Conservation (phyloP, 2,888 invertebrate genomes). For the Polymixis lichenea region DNA sequence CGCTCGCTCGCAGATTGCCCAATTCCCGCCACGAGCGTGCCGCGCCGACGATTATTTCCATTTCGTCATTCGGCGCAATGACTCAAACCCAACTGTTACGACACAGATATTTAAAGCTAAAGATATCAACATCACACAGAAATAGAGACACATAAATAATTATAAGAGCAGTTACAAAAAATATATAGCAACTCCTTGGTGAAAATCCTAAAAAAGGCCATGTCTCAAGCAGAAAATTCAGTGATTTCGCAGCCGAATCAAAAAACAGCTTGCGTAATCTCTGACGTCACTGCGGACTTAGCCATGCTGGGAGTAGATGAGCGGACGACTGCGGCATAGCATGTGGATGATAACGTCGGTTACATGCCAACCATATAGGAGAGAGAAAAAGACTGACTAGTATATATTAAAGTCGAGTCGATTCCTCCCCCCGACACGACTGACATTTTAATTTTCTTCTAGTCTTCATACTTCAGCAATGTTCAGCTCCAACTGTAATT, state of each 20-base stretch:
- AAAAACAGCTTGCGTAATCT: slow-evolving; percentile 88
- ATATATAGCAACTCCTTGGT: slow-evolving; percentile 21
- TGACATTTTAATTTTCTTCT: slow-evolving; percentile 77
- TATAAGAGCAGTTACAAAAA: slow-evolving; percentile 16
- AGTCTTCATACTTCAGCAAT: slow-evolving; percentile 62
- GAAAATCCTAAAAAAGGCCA: slow-evolving; percentile 61
- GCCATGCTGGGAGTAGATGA: slow-evolving; percentile 60
- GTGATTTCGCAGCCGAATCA: slow-evolving; percentile 87
- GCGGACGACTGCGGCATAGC: slow-evolving; percentile 52
- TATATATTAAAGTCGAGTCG: slow-evolving; percentile 91
- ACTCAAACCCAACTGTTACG: slow-evolving; percentile 82
- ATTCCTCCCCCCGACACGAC: slow-evolving; percentile 92
- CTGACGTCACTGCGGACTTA: slow-evolving; percentile 89
- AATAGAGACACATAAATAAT: slow-evolving; percentile 52
- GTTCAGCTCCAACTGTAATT: slow-evolving; percentile 75
- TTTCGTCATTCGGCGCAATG: slow-evolving; percentile 84
- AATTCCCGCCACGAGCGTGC: slow-evolving; percentile 81
- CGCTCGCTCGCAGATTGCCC: slow-evolving; percentile 86
- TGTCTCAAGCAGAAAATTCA: slow-evolving; percentile 88
- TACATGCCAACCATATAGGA: slow-evolving; percentile 92
- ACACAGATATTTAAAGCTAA: slow-evolving; percentile 76
- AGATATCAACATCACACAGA: slow-evolving; percentile 62
- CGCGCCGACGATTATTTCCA: slow-evolving; percentile 80
- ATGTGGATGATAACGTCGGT: slow-evolving; percentile 69
- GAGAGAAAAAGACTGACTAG: slow-evolving; percentile 95